These are phyloP conservation scores for Achlya flavicornis DNA, from an alignment of 2,888 invertebrate genomes.

Conservation along the genomic window DNA sequence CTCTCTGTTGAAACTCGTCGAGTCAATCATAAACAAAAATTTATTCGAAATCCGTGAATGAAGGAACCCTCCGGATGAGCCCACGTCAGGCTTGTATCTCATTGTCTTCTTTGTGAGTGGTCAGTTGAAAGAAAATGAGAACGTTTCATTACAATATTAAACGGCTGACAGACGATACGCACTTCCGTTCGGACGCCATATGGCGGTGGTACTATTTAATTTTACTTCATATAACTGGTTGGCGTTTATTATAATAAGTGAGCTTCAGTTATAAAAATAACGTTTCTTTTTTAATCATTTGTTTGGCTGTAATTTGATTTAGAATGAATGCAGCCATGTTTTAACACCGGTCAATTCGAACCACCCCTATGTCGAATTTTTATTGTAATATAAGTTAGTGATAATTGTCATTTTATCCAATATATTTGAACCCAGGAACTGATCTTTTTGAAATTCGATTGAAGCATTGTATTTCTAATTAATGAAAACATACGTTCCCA, in stretches of 20 bases:
- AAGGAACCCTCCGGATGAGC: conserved; percentile 68
- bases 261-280: conserved; percentile 32
- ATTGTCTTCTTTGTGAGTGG: conserved; percentile 79
- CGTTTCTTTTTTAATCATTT: conserved; percentile 22
- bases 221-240: conserved; percentile 50
- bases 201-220: conserved; percentile 66
- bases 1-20: not conserved
- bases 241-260: conserved; percentile 49
- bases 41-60: conserved; percentile 47
- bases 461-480: too few relatives aligned
- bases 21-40: conserved; percentile 14
- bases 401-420: not conserved
- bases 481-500: too few relatives aligned
- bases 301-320: conserved; percentile 14
- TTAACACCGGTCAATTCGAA: too few relatives aligned
- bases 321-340: not conserved
- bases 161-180: conserved; percentile 79
- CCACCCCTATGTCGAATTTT: too few relatives aligned
- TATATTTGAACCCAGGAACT: not conserved
- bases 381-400: too few relatives aligned
- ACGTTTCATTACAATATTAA: conserved; percentile 78
- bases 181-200: conserved; percentile 79
- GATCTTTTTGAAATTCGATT: too few relatives aligned
- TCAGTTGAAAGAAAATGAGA: conserved; percentile 77
- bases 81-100: conserved; percentile 65